A percentile compares a stretch with the other conserved stretches of the same genome.
phyloP scores from a whole-genome alignment of 2,888 invertebrate species.

The Tetramorium bicarinatum region DNA sequence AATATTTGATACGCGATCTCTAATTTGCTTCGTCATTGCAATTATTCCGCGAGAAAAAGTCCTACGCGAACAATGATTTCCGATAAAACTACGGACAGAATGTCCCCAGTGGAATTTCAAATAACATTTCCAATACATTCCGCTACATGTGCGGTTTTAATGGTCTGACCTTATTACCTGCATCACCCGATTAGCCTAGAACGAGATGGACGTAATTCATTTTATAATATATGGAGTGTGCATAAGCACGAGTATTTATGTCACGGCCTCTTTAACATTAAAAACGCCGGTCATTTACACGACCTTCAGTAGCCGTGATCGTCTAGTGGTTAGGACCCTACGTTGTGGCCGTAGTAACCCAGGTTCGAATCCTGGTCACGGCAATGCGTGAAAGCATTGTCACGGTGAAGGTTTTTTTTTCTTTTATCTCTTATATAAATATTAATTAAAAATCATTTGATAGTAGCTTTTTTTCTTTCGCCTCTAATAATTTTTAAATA shows the following conservation, averaged over 20 bases:
- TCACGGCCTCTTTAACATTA: neutral
- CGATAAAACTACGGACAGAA: neutral
- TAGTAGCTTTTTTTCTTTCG: neutral
- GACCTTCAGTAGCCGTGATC: conserved; percentile 80
- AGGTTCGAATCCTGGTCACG: conserved; percentile 87
- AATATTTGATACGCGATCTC: neutral
- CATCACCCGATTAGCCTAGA: neutral
- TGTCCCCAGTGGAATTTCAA: neutral
- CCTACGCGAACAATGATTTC: neutral
- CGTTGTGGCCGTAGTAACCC: conserved; percentile 87
- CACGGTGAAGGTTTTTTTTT: conserved; percentile 79
- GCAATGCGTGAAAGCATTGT: conserved; percentile 83
- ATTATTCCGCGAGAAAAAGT: no score
- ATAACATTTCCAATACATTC: conserved; percentile 11
- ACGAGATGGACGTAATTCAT: neutral
- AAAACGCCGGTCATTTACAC: neutral
- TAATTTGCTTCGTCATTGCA: neutral
- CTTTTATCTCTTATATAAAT: neutral
- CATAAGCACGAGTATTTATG: neutral
- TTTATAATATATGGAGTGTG: neutral
- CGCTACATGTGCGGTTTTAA: neutral
- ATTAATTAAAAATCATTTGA: neutral
- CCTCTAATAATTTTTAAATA: neutral
- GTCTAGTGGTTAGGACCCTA: conserved; percentile 86
- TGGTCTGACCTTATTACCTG: neutral